A percentile compares a stretch with the other conserved stretches of the same genome.
These are phyloP conservation scores for Coenobita brevimanus DNA, from an alignment of 1,140 invertebrate genomes.

Conservation along the genomic window DNA sequence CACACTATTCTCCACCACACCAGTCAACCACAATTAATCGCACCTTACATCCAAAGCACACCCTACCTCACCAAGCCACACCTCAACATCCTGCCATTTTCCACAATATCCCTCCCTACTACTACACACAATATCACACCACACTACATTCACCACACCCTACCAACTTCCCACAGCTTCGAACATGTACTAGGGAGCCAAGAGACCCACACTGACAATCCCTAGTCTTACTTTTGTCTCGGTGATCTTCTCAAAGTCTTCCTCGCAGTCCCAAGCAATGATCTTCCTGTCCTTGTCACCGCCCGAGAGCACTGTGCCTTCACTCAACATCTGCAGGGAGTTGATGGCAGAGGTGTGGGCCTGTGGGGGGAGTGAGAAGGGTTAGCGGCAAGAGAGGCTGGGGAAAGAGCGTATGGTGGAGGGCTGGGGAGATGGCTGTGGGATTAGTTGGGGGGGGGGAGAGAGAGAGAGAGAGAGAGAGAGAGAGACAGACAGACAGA, in stretches of 20 bases:
- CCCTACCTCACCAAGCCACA: too few relatives aligned
- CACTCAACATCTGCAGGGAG: constrained; percentile 88
- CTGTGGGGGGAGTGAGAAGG: constrained; percentile 70
- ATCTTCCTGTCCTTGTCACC: constrained; percentile 92
- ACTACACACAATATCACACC: too few relatives aligned
- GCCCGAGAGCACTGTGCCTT: constrained; percentile 90
- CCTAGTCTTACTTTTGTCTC: constrained; percentile 89
- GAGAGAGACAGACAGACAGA: neutral
- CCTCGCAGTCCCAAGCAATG: constrained; percentile 91
- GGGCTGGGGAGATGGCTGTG: neutral
- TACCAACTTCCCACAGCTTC: too few relatives aligned
- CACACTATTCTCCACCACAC: too few relatives aligned
- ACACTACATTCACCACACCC: too few relatives aligned
- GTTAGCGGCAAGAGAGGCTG: neutral
- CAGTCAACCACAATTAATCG: too few relatives aligned
- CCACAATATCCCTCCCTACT: too few relatives aligned
- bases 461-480: neutral
- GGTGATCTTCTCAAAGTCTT: constrained; percentile 92
- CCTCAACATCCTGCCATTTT: too few relatives aligned
- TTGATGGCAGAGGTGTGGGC: constrained; percentile 91
- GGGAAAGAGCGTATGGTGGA: neutral
- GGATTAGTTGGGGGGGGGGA: neutral
- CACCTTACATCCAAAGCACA: too few relatives aligned
- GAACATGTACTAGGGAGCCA: too few relatives aligned
- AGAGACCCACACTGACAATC: too few relatives aligned